Conservation (phyloP, 2,888 invertebrate genomes). For the Ecliptopera silaceata region DNA sequence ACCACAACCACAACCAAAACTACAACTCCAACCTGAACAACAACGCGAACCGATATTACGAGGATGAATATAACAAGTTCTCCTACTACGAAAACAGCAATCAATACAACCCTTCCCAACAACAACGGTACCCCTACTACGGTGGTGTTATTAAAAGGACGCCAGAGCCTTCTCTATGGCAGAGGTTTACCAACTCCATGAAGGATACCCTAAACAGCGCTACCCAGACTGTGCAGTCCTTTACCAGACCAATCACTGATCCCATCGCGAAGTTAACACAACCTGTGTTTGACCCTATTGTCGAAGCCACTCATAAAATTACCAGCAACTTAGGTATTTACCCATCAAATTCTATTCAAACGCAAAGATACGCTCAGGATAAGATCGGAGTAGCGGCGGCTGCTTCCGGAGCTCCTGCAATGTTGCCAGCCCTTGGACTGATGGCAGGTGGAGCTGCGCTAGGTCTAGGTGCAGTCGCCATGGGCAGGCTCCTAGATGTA, state of each 20-base stretch:
- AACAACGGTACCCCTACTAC: constrained; percentile 82
- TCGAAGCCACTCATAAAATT: constrained; percentile 91
- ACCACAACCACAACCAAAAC: constrained; percentile 3
- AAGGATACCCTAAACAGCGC: constrained; percentile 88
- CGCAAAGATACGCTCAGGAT: constrained; percentile 80
- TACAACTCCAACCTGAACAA: constrained; percentile 36
- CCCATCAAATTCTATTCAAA: constrained; percentile 67
- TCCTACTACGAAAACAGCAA: constrained; percentile 80
- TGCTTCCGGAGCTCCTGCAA: constrained; percentile 82
- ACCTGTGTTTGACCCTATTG: constrained; percentile 88
- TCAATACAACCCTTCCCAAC: constrained; percentile 47
- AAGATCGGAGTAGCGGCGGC: constrained; percentile 86
- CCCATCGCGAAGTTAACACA: constrained; percentile 83
- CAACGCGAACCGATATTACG: constrained; percentile 73
- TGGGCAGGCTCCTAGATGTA: constrained; percentile 87
- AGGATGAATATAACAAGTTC: constrained; percentile 79
- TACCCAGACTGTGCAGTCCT: constrained; percentile 86
- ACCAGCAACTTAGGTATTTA: constrained; percentile 89
- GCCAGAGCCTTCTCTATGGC: constrained; percentile 87
- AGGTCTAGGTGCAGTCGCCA: constrained; percentile 91
- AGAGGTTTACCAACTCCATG: constrained; percentile 87
- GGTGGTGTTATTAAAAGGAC: constrained; percentile 84
- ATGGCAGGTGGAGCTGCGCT: constrained; percentile 93
- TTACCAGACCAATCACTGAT: constrained; percentile 84
- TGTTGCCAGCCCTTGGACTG: constrained; percentile 89